A percentile compares a stretch with the other conserved stretches of the same genome.
phyloP scores from a whole-genome alignment of 2,113 vertebrate genomes.

The Salvelinus namaycush region DNA sequence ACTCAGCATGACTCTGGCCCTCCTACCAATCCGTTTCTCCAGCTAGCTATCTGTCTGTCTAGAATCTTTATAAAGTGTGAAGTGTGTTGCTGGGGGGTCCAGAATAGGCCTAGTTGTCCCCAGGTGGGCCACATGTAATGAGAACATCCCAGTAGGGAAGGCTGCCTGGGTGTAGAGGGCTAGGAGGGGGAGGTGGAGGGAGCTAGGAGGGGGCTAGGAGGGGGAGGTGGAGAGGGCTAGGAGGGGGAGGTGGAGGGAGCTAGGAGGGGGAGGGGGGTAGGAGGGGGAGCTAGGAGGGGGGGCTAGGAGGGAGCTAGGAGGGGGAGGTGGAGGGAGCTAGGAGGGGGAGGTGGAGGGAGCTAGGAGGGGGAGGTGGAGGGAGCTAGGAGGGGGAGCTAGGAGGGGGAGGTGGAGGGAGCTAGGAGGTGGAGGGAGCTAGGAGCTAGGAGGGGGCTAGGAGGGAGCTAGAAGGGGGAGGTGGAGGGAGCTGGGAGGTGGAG shows the following conservation, averaged over 20 bases:
- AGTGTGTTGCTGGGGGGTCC: conserved; percentile 51
- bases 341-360: conserved; percentile 18
- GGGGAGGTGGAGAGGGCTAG: conserved; percentile 39
- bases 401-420: too few relatives aligned
- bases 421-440: too few relatives aligned
- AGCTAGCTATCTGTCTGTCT: conserved; percentile 53
- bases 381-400: too few relatives aligned
- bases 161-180: too few relatives aligned
- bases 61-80: conserved; percentile 71
- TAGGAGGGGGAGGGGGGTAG: conserved; percentile 48
- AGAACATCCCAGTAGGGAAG: conserved; percentile 58
- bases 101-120: conserved; percentile 50
- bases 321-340: too few relatives aligned
- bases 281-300: conserved; percentile 30
- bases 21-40: conserved; percentile 65
- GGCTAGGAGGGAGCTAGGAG: conserved; percentile 41
- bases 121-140: conserved; percentile 67
- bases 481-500: too few relatives aligned
- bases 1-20: conserved; percentile 38
- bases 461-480: too few relatives aligned
- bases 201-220: conserved; percentile 42
- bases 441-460: too few relatives aligned
- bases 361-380: conserved; percentile 33
- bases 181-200: background rate
- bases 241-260: conserved; percentile 39